These are phyloP conservation scores for Leptinotarsa texana DNA, from an alignment of 1,140 invertebrate species.

Conservation along the genomic window DNA sequence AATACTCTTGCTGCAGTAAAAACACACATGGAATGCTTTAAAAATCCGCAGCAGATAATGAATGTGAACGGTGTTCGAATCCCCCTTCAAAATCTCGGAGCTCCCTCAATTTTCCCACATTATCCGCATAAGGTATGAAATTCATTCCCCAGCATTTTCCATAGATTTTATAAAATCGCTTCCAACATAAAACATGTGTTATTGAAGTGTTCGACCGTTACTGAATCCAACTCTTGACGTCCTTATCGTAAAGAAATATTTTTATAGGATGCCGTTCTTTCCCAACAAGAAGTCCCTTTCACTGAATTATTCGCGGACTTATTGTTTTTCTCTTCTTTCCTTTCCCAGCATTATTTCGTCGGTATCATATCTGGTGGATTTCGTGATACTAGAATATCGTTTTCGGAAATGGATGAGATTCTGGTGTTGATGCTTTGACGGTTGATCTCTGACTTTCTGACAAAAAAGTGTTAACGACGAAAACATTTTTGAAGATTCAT, in stretches of 20 bases:
- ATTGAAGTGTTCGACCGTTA: background rate
- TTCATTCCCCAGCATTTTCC: background rate
- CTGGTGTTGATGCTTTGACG: background rate
- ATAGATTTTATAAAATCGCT: background rate
- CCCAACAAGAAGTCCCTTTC: background rate
- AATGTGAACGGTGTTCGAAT: no score
- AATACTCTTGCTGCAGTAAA: no score
- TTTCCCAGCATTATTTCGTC: background rate
- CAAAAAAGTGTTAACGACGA: background rate
- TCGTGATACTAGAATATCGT: background rate
- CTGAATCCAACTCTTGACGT: constrained; percentile 7
- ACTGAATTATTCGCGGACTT: background rate
- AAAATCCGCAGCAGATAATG: no score
- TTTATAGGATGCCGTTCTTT: constrained; percentile 6
- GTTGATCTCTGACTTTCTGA: background rate
- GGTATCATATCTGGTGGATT: background rate
- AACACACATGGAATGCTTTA: no score
- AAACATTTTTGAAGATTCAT: no score
- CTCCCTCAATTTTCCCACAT: background rate
- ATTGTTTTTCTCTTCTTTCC: background rate
- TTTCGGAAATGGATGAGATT: background rate
- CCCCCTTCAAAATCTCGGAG: no score
- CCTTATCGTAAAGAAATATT: constrained; percentile 8
- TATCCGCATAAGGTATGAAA: background rate
- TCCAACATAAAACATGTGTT: constrained; percentile 6